phyloP scores from a whole-genome alignment of 2,888 invertebrate genomes.

The Meloe dianella region DNA sequence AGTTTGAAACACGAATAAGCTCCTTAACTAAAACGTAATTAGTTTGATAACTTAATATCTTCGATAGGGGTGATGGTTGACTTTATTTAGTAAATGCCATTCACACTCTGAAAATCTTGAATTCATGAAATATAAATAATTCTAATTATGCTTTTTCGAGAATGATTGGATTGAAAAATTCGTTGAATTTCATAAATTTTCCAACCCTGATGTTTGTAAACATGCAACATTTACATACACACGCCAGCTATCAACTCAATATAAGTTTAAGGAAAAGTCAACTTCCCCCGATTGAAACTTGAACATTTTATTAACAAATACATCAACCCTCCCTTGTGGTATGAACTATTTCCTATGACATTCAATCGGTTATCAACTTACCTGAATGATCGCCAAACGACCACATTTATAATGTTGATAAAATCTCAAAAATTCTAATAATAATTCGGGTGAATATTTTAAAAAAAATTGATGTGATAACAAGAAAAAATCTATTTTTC shows the following conservation, averaged over 20 bases:
- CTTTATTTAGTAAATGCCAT: background rate
- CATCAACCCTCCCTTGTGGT: background rate
- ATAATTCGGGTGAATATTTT: no score
- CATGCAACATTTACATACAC: background rate
- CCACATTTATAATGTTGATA: conserved; percentile 7
- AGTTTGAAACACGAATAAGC: background rate
- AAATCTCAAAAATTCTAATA: background rate
- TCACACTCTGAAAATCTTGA: background rate
- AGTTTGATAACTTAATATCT: background rate
- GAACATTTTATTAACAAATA: background rate
- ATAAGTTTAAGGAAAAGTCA: background rate
- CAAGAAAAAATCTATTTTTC: no score
- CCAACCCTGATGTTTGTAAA: background rate
- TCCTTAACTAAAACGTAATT: background rate
- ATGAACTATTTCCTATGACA: background rate
- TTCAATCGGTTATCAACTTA: background rate
- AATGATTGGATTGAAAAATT: background rate
- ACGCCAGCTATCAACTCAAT: background rate
- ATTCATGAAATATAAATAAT: background rate
- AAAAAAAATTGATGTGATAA: no score
- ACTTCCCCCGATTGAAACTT: background rate
- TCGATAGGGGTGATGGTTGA: background rate
- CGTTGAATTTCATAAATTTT: background rate
- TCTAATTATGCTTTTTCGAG: no score
- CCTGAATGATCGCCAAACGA: background rate